Evolutionary conservation across 2,113 vertebrate genomes (phyloP), one percentile per base, ranked within the genome.

Genomic region (Sinocyclocheilus anshuiensis): DNA sequence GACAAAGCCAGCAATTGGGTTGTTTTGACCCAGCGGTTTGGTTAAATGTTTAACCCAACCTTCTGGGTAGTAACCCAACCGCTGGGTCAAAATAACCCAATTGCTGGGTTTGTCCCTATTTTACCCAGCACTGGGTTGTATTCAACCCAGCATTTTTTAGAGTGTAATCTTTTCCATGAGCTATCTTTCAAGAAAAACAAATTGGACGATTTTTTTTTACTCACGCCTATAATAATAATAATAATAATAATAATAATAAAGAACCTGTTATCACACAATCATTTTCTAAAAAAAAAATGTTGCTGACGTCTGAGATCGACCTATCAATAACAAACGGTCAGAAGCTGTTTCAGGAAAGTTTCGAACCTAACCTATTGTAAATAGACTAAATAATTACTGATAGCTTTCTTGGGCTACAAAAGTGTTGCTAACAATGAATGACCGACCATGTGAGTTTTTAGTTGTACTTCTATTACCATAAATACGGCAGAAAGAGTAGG

Each of bases 371-470:
- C 3, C 33, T 80, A 10, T 24, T 61, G 18, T 63, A 65, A 65
- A 81, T 65, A 48, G 45, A 81, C 59, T 55, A 4, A 29, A 33
- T 81, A 36, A 74, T n/a, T 61, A 24, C 76, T 53, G 18, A 29
- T 65, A 50, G 42, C 33, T 12, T 50, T 53, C 24, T 15, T 8
- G 4, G 63, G 36, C 53, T 50, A n/a, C 45, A 74, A 2, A 79
- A 42, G 78, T 29, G 77, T 85, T 83, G 88, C 87, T 89, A 78
- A 85, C 75, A 53, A 67, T 85, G 76, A 86, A 79, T 67, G 79
- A 26, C 20, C 63, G 84, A 78, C 88, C 88, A 89, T 89, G 88
- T 89, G 94, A 95, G 91, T 93, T 95, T 95, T 93, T 67, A 48
- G 39, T 33, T 88, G 91, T 86, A 84, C 83, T 86, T 87, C 88